Evolutionary conservation across 2,888 invertebrate genomes (phyloP), one percentile per base, ranked within the genome.

Genomic region (Elegia similella): DNA sequence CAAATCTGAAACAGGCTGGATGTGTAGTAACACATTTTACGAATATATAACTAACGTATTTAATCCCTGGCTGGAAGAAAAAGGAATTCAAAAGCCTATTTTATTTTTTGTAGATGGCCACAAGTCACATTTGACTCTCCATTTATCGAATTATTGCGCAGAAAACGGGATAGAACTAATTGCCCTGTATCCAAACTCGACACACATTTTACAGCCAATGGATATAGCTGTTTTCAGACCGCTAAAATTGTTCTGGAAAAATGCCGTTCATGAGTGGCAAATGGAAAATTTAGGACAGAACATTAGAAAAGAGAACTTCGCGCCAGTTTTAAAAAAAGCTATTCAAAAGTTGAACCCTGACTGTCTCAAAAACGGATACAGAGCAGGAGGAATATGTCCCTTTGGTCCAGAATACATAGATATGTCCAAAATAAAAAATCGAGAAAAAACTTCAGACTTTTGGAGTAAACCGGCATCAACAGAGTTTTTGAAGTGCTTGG

Each of bases 31-130:
- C 32, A 75, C 76, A 0, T 80, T 80, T 62, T 80, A 61, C 63
- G 75, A 80, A 62, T 80, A 74, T 56, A 61, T 79, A 0, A 59
- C 70, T 0, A 80, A 82, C 55, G 59, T 76, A 23, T 76, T 80
- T 60, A 57, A 72, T 57, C 67, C 69, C 10, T 75, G 76, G 74
- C n/a, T 61, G 8, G 55, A 68, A 23, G 10, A 62, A 17, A 46
- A 70, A 30, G 56, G 69, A n/a, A 65, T 59, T 38, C 23, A 29
- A 8, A 58, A 60, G 46, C 63, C 62, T 8, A 34, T 60, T n/a
- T 6, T 61, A 15, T 59, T 66, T 2, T 64, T 66, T 23, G 38
- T 66, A 43, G 62, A 64, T 42, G 63, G 64, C 29, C 62, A 66
- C 50, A 59, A 15, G 7, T 66, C 68, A 10, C 66, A 66, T 42